A percentile compares a stretch with the other conserved stretches of the same genome.
These are phyloP conservation scores for Patella pellucida DNA, from an alignment of 2,888 invertebrate species.

Conservation along the genomic window DNA sequence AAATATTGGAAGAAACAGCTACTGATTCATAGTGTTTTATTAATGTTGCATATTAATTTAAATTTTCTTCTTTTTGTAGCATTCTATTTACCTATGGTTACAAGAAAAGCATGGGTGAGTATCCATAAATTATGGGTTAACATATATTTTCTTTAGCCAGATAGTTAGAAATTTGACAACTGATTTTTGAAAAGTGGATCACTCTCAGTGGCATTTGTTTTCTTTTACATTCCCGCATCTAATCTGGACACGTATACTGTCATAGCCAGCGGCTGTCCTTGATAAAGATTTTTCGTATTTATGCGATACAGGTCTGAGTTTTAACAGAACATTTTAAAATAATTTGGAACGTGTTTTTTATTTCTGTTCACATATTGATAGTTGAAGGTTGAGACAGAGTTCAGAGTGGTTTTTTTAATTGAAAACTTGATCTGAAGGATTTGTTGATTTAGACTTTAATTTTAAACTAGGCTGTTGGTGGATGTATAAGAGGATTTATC, in stretches of 20 bases:
- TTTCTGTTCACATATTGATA: background rate
- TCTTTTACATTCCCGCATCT: background rate
- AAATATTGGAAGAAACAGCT: no score
- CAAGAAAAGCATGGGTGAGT: constrained; percentile 54
- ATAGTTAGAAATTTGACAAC: background rate
- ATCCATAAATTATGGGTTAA: background rate
- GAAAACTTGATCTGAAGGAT: no score
- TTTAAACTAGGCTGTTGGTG: no score
- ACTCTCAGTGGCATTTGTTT: background rate
- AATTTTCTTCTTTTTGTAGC: constrained; percentile 38
- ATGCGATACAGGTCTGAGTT: no score
- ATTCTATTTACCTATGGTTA: constrained; percentile 44
- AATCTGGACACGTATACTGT: no score
- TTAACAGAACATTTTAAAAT: no score
- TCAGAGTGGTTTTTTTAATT: constrained; percentile 15
- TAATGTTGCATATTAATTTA: background rate
- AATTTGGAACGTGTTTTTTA: no score
- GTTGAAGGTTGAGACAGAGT: background rate
- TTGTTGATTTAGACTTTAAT: no score
- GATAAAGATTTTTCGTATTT: no score
- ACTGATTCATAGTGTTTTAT: background rate
- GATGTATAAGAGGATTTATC: no score
- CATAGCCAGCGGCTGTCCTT: no score
- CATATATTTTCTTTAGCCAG: background rate
- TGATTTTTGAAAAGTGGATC: background rate